Evolutionary conservation across 2,113 vertebrate species (phyloP), one percentile per base, ranked within the genome.

Genomic region (Myiagra hebetior): DNA sequence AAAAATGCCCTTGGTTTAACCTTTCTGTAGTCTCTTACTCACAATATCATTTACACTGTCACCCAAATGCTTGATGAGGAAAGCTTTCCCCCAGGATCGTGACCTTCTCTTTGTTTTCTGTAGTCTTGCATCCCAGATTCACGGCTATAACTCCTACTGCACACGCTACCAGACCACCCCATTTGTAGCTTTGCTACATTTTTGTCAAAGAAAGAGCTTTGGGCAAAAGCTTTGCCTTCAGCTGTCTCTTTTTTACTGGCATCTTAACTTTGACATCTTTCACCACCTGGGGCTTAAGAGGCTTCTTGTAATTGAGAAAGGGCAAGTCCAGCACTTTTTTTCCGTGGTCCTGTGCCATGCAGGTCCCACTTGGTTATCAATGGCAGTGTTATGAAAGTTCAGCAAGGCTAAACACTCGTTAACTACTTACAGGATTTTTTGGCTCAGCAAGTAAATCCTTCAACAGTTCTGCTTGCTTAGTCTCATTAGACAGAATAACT

Each of bases 391-490:
- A 79, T 27, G 70, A 83, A 88, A 83, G 67, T 93, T 83, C 70
- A 92, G 68, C 55, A 84, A 70, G 42, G 68, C 63, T 93, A 87
- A 95, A 84, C 42, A 88, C 26, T 84, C 11, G 0, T 91, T 88
- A 92, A 92, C 75, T 83, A 53, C 92, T 95, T 95, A 73, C 7
- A 73, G 46, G 70, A 30, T 56, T 85, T 91, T 91, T 87, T 89
- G 56, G 60, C 70, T 89, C 62, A 64, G 27, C 57, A 91, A 87
- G 69, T 91, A 93, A 95, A 91, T 96, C 87, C 87, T 95, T 85
- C 81, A 96, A 56, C 69, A 87, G 69, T 79, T 93, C 49, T 93
- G 16, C 81, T 81, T 89, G 52, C 89, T 94, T 93, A 47, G 33
- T 59, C 64, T 84, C 49, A 47, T 56, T 91, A 91, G 69, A 78